Base-by-base conservation (phyloP, 23 tunicate genomes). In the Styela plicata region DNA sequence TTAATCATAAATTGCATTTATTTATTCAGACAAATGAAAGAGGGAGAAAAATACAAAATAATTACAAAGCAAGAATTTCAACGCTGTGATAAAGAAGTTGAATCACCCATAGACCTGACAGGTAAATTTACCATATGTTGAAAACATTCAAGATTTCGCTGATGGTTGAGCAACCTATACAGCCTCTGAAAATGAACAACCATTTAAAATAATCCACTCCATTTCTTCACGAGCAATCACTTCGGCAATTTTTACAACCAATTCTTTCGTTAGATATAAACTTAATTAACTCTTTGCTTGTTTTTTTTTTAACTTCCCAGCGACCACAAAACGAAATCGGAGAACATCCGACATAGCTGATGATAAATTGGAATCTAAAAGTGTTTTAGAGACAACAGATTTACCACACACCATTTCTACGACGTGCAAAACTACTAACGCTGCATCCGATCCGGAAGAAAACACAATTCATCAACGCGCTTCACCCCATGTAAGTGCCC, bases 401-500 rank as follows among this genome's bases (percentile, higher is more conserved):
- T 44, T 13, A 44, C 10, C 57, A 44, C 57, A 44, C n/a, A n/a
- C n/a, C 13, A 44, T 7, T 44, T 44, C 57, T 44, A 44, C 57
- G 13, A 44, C 57, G 7, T 71, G 20, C 77, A 30, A 3, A 3
- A 27, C 5, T 3, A 30, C 35, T 32, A 24, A 76, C 19, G 17
- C 81, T 64, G 7, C 37, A 76, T 44, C 32, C 64, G 81, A 76
- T 76, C 52, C 64, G 53, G 53, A 76, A 76, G 81, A 27, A 21
- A 44, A 44, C n/a, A 57, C 81, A 53, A 76, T 76, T 76, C 24
- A 44, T 76, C 81, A 76, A 76, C 25, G 66, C 18, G 66, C 17
- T 7, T 76, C 66, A 7, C 81, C n/a, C 27, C 64, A 76, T 36
- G 81, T 76, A 44, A 76, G 66, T 53, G n/a, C n/a, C n/a, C n/a